phyloP scores from a whole-genome alignment of 2,113 vertebrate species.

The Kobus ellipsiprymnus region DNA sequence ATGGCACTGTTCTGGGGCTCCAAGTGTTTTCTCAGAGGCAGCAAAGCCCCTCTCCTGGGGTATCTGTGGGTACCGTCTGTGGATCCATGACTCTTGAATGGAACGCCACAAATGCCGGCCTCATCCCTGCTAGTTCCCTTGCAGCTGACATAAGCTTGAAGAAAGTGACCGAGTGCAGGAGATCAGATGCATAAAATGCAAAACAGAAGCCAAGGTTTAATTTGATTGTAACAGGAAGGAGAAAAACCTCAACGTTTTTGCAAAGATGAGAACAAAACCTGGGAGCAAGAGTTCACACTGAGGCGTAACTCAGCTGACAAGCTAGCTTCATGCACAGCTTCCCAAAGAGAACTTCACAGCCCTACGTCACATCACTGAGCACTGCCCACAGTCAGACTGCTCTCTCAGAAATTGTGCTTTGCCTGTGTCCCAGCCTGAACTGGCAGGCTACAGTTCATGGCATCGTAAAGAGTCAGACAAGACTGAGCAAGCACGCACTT shows the following conservation, averaged over 20 bases:
- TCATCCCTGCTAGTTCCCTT: fast-evolving
- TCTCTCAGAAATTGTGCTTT: neutral
- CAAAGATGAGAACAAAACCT: neutral
- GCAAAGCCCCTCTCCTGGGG: neutral
- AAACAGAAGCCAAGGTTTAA: neutral
- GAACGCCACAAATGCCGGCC: fast-evolving
- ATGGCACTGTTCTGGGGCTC: fast-evolving
- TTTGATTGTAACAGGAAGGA: neutral
- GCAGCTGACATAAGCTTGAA: neutral
- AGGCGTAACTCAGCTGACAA: neutral
- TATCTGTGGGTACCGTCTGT: neutral
- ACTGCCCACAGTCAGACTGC: too few species aligned
- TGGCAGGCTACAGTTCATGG: neutral
- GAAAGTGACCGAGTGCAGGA: neutral
- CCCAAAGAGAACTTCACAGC: fast-evolving
- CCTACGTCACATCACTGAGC: neutral
- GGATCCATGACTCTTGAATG: fast-evolving
- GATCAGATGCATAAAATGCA: neutral
- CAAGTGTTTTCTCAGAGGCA: neutral
- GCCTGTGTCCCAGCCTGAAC: neutral
- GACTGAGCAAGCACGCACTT: neutral
- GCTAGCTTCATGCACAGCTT: neutral
- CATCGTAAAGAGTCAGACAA: neutral
- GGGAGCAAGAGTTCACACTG: neutral
- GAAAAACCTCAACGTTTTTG: neutral